Conservation (phyloP, 1,140 invertebrate genomes). For the Ips typographus region DNA sequence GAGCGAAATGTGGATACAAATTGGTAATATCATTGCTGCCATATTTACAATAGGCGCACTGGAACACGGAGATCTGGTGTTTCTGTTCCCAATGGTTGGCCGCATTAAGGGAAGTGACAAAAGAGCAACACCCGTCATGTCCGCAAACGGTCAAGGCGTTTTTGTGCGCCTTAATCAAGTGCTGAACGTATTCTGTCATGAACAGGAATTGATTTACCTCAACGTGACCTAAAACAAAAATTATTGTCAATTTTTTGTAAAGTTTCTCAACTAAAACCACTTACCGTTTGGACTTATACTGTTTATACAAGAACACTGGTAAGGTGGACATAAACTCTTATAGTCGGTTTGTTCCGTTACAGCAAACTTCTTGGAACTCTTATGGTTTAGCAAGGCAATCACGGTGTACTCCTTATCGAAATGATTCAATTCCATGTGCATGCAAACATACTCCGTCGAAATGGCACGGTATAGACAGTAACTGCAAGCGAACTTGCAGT, state of each 20-base stretch:
- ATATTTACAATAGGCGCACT: slow-evolving; percentile 39
- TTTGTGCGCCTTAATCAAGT: slow-evolving; percentile 31
- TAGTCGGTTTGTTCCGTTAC: slow-evolving; percentile 25
- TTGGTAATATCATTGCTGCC: slow-evolving; percentile 32
- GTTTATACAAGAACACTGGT: slow-evolving; percentile 8
- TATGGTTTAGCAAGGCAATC: slow-evolving; percentile 18
- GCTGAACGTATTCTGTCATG: slow-evolving; percentile 34
- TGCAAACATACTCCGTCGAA: slow-evolving; percentile 55
- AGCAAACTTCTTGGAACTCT: slow-evolving; percentile 27
- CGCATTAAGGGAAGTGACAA: slow-evolving; percentile 5
- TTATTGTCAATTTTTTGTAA: too few species aligned
- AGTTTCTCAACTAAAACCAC: too few species aligned
- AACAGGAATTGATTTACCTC: slow-evolving; percentile 31
- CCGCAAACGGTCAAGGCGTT: slow-evolving; percentile 28
- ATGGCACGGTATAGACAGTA: slow-evolving; percentile 62
- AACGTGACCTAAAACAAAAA: too few species aligned
- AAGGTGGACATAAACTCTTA: slow-evolving; percentile 33
- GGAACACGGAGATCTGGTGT: slow-evolving; percentile 36
- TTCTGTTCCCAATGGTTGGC: slow-evolving; percentile 31
- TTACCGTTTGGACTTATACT: too few species aligned
- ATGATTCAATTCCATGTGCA: slow-evolving; percentile 54
- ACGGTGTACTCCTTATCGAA: slow-evolving; percentile 23
- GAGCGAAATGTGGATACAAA: slow-evolving; percentile 38
- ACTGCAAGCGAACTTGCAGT: slow-evolving; percentile 58
- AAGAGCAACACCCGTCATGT: slow-evolving; percentile 20